Evolutionary conservation across 2,797 vertebrate species (phyloP).

Genomic region (Enteromius argenteus): DNA sequence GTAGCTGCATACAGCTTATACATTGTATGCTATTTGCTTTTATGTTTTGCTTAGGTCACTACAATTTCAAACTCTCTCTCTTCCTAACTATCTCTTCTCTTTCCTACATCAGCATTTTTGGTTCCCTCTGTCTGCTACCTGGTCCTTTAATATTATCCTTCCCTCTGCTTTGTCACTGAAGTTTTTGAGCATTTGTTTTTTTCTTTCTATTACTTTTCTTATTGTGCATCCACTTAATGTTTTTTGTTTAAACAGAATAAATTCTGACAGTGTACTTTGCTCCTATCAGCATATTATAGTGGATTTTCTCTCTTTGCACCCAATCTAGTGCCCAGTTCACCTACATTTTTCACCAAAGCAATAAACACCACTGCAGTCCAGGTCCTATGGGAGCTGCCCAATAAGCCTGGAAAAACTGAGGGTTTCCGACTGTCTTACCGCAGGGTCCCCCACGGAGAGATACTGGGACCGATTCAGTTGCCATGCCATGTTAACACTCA

Average conservation of each 20-base stretch:
- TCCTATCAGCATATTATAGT: background rate
- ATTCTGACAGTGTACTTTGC: background rate
- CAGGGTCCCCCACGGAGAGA: slow-evolving; percentile 64
- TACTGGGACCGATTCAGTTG: slow-evolving; percentile 66
- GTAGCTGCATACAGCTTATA: slow-evolving; percentile 33
- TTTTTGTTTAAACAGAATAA: slow-evolving; percentile 4
- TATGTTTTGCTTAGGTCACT: slow-evolving; percentile 5
- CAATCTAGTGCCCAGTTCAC: slow-evolving; percentile 66
- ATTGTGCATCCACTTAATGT: background rate
- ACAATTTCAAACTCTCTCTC: background rate
- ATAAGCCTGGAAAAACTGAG: slow-evolving; percentile 58
- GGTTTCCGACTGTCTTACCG: slow-evolving; percentile 70
- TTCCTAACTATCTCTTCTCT: background rate
- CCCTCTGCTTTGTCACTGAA: slow-evolving; percentile 16
- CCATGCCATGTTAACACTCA: slow-evolving; percentile 64
- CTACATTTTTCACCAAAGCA: slow-evolving; percentile 69
- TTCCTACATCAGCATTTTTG: background rate
- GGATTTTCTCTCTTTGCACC: background rate
- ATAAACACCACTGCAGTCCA: slow-evolving; percentile 64
- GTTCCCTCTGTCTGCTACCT: background rate
- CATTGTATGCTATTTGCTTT: background rate
- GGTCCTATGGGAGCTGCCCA: slow-evolving; percentile 69
- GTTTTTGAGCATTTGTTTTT: slow-evolving; percentile 35
- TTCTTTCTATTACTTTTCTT: background rate
- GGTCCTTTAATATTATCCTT: background rate